These are phyloP conservation scores for Turritopsis dohrnii DNA, from an alignment of 30 jellyfish, hydroid and myxozoan genomes.

Conservation along the genomic window DNA sequence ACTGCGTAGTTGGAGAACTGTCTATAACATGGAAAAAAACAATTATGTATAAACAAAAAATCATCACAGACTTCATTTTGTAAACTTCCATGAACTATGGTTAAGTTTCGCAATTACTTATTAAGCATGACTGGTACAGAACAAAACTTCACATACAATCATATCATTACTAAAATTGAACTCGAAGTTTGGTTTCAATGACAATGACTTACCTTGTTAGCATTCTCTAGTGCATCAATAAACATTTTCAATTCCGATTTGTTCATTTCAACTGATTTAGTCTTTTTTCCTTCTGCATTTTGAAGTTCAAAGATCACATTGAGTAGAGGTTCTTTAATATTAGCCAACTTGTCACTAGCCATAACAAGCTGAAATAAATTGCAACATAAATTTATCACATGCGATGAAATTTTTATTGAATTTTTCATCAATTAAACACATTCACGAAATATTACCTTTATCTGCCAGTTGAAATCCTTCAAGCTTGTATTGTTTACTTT, in stretches of 20 bases:
- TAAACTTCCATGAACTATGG: too few species aligned
- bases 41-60: too few species aligned
- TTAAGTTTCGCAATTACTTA: too few species aligned
- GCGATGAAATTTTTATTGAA: not conserved
- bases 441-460: not conserved
- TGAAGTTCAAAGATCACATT: conserved; percentile 47
- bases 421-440: not conserved
- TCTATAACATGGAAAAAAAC: not conserved
- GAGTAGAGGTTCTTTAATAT: conserved; percentile 65
- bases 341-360: conserved; percentile 83
- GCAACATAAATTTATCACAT: too few species aligned
- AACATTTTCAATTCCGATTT: conserved; percentile 57
- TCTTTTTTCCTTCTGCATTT: conserved; percentile 40
- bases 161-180: not conserved
- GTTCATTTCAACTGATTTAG: conserved; percentile 52
- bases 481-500: not conserved
- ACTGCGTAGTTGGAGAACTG: not conserved
- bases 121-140: too few species aligned
- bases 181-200: too few species aligned
- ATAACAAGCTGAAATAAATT: conserved; percentile 62
- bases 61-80: too few species aligned
- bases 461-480: conserved; percentile 4
- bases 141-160: not conserved
- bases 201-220: conserved; percentile 57
- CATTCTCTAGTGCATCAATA: conserved; percentile 69